Base-by-base conservation (phyloP, 1,140 invertebrate genomes). In the Drosophila nasuta region DNA sequence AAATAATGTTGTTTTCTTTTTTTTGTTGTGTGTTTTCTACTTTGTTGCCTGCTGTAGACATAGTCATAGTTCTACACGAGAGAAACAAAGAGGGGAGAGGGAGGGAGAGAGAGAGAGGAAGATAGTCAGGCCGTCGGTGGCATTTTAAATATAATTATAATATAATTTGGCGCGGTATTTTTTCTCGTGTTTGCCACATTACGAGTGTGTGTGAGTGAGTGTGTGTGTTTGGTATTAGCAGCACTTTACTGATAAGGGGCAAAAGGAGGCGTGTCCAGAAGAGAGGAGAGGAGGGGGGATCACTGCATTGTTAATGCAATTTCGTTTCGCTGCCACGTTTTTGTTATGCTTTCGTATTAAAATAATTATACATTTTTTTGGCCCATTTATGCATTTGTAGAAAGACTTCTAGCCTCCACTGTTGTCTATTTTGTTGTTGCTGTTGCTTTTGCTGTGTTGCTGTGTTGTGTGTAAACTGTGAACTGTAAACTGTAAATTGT, bases 121-220 rank as follows among this genome's bases (percentile, higher is more conserved):
- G 69, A 62, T 45, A 78, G 66, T 63, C 60, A 35, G 33, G 38
- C 52, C 54, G 70, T 69, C 75, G 82, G 78, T 77, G 88, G 64
- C 85, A 89, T 88, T 88, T 88, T 89, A 83, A 89, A 89, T 88
- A 88, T 88, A 88, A 88, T 88, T 88, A 88, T 88, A 88, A 89
- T 88, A 88, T 89, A 83, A 88, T 88, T 88, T 88, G 85, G 83
- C 59, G 67, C 77, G 74, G 83, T 62, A 87, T 88, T 88, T 87
- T 56, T 75, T 88, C 35, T 88, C 72, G 75, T 66, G 35, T 72
- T 65, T 64, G 52, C 63, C 48, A 75, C 60, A 75, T 59, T 67
- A 59, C 59, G 41, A 56, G 59, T 78, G 20, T 78, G 46, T 56
- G 15, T 75, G n/a, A 52, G 13, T 65, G 38, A 64, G 28, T 51